phyloP scores from a whole-genome alignment of 2,888 invertebrate genomes.

The Tetrapedia diversipes region DNA sequence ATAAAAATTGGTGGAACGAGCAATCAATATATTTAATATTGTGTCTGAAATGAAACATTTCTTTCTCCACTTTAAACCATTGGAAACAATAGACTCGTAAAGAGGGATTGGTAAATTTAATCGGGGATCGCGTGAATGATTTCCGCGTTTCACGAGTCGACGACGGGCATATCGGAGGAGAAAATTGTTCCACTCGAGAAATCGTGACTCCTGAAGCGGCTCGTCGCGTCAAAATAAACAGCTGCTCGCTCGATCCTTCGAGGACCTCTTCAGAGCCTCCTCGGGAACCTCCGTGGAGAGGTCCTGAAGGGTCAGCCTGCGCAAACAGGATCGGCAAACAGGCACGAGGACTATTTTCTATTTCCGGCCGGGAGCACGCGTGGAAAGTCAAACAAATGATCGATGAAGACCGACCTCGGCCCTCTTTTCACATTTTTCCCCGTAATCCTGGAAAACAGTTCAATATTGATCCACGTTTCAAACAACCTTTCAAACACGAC shows the following conservation, averaged over 20 bases:
- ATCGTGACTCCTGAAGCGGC: constrained; percentile 47
- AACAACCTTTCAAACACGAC: background rate
- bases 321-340: constrained; percentile 66
- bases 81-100: background rate
- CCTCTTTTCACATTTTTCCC: constrained; percentile 4
- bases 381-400: constrained; percentile 53
- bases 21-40: too few relatives aligned
- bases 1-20: background rate
- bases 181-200: constrained; percentile 47
- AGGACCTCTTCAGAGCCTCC: constrained; percentile 60
- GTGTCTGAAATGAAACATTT: too few relatives aligned
- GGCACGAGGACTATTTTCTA: constrained; percentile 44
- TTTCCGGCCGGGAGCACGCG: constrained; percentile 64
- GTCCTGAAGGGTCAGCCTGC: constrained; percentile 71
- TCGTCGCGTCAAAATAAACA: constrained; percentile 75
- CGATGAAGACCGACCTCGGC: constrained; percentile 52
- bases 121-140: background rate
- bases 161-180: constrained; percentile 1
- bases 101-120: background rate
- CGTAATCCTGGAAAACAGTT: constrained; percentile 22
- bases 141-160: background rate
- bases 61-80: background rate
- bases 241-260: constrained; percentile 71
- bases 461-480: constrained; percentile 23
- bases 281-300: constrained; percentile 57